These are phyloP conservation scores for Pseudorectes ferrugineus DNA, from an alignment of 2,113 vertebrate species.

Conservation along the genomic window DNA sequence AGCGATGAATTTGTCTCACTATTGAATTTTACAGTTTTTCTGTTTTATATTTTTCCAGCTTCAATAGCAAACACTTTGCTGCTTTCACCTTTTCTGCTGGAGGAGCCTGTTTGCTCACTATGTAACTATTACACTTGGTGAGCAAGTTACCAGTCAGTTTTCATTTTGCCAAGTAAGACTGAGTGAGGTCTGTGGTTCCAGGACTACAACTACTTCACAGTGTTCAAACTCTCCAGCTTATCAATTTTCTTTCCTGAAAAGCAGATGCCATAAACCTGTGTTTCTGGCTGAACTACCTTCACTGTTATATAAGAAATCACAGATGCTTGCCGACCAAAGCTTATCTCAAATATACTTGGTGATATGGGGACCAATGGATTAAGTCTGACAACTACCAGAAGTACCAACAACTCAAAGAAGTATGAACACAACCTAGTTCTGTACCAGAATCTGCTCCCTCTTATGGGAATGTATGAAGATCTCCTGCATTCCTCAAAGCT, in stretches of 20 bases:
- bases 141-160: neutral
- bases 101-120: neutral
- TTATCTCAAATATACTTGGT: neutral
- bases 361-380: neutral
- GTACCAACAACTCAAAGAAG: neutral
- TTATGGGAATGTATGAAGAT: accelerated
- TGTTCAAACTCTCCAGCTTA: neutral
- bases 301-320: neutral
- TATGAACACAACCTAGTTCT: neutral
- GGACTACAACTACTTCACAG: neutral
- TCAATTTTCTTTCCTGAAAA: neutral
- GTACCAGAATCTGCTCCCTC: neutral
- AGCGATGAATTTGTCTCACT: neutral
- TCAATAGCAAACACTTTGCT: neutral
- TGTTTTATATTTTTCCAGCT: neutral
- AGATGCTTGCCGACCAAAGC: neutral
- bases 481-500: neutral
- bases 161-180: neutral
- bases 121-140: neutral
- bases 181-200: neutral
- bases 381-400: neutral
- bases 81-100: neutral
- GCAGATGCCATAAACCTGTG: neutral
- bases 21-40: neutral
- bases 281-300: neutral